Evolutionary conservation across 2,888 invertebrate genomes (phyloP), one percentile per base, ranked within the genome.

Genomic region (Galeruca laticollis): DNA sequence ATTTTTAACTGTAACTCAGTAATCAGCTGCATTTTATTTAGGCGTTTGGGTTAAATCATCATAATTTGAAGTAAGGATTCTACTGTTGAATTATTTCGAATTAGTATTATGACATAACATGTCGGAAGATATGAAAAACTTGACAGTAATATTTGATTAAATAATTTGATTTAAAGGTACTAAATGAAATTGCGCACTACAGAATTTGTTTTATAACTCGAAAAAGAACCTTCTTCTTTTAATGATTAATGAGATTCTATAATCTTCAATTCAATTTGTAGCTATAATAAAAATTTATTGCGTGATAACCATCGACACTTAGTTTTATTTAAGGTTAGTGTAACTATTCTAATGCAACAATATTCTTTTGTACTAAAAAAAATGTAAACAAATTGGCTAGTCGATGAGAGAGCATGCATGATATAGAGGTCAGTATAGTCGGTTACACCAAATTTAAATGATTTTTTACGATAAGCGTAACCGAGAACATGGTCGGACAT

Each of bases 381-480:
- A 21, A 51, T 51, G 20, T 47, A 40, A 60, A 60, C 47, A 60
- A 43, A 60, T 47, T 60, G 26, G 47, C 40, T 21, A 47, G 40
- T 21, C 43, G n/a, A n/a, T n/a, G n/a, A 40, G 26, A 47, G 60
- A 43, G 26, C 47, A 60, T 47, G 47, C 51, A 10, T 51, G 31
- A 47, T 40, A 60, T 60, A 60, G 43, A 60, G 60, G 60, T 60
- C 60, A 26, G 26, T 26, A 43, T 1, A 43, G 47, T 60, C 26
- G 26, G 47, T 21, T 60, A 60, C 43, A 40, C 43, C 26, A 13
- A 60, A 60, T 60, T 60, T 47, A 31, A 60, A 60, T 60, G 37
- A 60, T 21, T 51, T 21, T 57, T 15, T 15, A 57, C 31, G 15
- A 18, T 35, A 57, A 35, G 11, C 33, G 20, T 15, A 57, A 57